Percentiles rank a stretch among this genome's conserved stretches.
Conservation (phyloP, 1,140 invertebrate genomes). For the Aphis craccivora region DNA sequence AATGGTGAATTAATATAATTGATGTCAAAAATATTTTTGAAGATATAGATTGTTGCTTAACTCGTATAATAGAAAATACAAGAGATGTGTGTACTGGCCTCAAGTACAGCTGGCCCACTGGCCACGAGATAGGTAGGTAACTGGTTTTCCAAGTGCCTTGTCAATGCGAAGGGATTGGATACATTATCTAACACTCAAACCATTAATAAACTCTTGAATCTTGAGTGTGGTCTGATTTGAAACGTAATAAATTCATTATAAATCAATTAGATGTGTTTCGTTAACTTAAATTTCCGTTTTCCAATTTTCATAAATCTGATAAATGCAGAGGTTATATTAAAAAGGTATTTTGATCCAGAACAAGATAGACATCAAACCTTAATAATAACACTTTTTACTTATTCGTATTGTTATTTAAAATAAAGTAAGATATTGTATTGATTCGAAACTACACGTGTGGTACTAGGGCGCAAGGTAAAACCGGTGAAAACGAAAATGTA, state of each 20-base stretch:
- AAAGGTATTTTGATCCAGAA: background rate
- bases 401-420: no score
- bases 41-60: background rate
- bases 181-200: background rate
- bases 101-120: background rate
- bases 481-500: background rate
- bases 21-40: background rate
- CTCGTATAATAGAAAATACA: background rate
- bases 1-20: background rate
- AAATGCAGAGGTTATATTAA: background rate
- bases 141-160: background rate
- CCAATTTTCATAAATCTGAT: background rate
- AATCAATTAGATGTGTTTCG: constrained; percentile 3
- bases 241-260: background rate
- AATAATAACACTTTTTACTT: background rate
- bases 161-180: constrained; percentile 20
- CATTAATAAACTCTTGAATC: constrained; percentile 2
- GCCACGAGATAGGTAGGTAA: background rate
- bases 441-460: no score
- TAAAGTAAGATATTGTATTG: no score
- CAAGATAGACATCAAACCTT: background rate
- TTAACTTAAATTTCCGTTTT: background rate
- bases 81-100: background rate
- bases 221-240: background rate
- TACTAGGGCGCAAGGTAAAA: no score